A percentile compares a stretch with the other conserved stretches of the same genome.
Evolutionary conservation across 2,113 vertebrate species (phyloP).

Genomic region (Ceuthmochares aereus): DNA sequence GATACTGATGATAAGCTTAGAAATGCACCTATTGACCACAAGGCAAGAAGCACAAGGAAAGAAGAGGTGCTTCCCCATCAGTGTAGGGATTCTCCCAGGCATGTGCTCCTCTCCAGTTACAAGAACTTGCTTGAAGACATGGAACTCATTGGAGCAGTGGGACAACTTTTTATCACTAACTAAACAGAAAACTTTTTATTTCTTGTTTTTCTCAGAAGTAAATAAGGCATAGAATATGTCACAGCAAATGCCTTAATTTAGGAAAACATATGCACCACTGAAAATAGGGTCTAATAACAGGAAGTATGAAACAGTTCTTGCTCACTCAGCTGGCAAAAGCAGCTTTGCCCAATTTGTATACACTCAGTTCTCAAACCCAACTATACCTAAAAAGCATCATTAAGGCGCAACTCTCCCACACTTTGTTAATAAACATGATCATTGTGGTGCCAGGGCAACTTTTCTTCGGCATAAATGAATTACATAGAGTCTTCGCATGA

Average conservation of each 20-base stretch:
- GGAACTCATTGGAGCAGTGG: neutral
- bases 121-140: neutral
- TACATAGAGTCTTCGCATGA: fast-evolving
- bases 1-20: neutral
- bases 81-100: too few relatives aligned
- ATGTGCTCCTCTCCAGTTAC: fast-evolving
- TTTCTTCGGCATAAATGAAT: neutral
- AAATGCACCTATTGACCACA: neutral
- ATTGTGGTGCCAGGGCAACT: neutral
- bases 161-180: neutral
- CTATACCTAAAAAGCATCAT: neutral
- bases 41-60: neutral
- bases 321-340: neutral
- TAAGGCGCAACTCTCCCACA: neutral
- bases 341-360: neutral
- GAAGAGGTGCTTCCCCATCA: neutral
- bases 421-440: neutral
- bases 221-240: neutral
- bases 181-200: neutral
- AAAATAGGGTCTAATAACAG: neutral
- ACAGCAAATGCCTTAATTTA: neutral
- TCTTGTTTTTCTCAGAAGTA: neutral
- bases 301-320: neutral
- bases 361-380: neutral
- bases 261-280: neutral